A percentile compares a stretch with the other conserved stretches of the same genome.
These are phyloP conservation scores for Corydoras sp. DNA, from an alignment of 2,113 vertebrate species.

Conservation along the genomic window DNA sequence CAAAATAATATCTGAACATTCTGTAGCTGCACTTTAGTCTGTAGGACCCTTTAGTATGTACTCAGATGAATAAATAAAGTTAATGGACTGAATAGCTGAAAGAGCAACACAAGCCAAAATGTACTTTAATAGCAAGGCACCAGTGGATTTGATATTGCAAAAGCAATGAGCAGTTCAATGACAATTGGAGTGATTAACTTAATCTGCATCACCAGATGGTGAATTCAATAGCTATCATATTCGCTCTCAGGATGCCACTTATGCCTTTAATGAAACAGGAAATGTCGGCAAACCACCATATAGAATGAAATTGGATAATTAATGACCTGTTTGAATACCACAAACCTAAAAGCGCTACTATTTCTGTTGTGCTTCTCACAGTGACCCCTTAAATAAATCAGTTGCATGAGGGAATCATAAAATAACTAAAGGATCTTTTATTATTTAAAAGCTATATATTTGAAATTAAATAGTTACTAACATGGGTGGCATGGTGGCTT, in stretches of 20 bases:
- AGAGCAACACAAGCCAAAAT: constrained; percentile 11
- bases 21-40: constrained; percentile 1
- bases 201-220: constrained; percentile 40
- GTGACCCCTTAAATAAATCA: too few relatives aligned
- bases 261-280: constrained; percentile 25
- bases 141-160: constrained; percentile 16
- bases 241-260: constrained; percentile 37
- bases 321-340: constrained; percentile 7
- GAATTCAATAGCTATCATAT: constrained; percentile 27
- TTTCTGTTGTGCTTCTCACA: not conserved
- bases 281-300: constrained; percentile 13
- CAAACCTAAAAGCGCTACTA: not conserved
- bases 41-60: constrained; percentile 10
- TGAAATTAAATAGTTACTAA: too few relatives aligned
- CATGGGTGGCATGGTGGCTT: too few relatives aligned
- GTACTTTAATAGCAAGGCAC: constrained; percentile 4
- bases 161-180: constrained; percentile 32
- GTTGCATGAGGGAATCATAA: too few relatives aligned
- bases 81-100: constrained; percentile 18
- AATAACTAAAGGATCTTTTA: too few relatives aligned
- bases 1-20: constrained; percentile 14
- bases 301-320: constrained; percentile 28
- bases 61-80: constrained; percentile 26
- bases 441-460: too few relatives aligned
- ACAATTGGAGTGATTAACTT: constrained; percentile 42